phyloP scores from a whole-genome alignment of 2,113 vertebrate species.

The Oreamnos americanus region DNA sequence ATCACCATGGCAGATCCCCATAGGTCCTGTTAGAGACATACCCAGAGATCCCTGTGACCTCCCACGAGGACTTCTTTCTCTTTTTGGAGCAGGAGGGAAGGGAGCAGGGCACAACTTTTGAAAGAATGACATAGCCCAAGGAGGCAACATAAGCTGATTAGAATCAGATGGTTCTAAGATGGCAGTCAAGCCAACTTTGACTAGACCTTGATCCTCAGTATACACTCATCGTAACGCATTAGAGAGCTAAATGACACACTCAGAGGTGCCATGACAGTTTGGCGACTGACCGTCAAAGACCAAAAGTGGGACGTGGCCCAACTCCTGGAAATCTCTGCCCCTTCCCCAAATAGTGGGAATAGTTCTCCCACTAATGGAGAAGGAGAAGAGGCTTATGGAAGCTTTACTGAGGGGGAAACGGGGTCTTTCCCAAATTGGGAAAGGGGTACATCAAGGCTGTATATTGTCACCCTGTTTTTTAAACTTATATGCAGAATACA shows the following conservation, averaged over 20 bases:
- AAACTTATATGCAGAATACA: background rate
- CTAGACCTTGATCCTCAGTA: background rate
- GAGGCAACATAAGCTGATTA: background rate
- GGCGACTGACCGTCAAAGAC: background rate
- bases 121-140: background rate
- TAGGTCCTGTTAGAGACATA: background rate
- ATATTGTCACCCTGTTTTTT: background rate
- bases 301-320: background rate
- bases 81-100: background rate
- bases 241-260: background rate
- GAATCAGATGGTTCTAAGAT: background rate
- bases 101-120: background rate
- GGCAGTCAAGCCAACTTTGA: background rate
- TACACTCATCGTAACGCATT: background rate
- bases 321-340: background rate
- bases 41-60: background rate
- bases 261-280: background rate
- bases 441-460: background rate
- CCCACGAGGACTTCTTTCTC: fast-evolving
- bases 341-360: background rate
- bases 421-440: background rate
- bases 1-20: background rate
- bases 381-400: background rate
- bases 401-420: background rate
- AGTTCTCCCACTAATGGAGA: background rate